phyloP scores from a whole-genome alignment of 2,113 vertebrate genomes.

The Colius striatus region DNA sequence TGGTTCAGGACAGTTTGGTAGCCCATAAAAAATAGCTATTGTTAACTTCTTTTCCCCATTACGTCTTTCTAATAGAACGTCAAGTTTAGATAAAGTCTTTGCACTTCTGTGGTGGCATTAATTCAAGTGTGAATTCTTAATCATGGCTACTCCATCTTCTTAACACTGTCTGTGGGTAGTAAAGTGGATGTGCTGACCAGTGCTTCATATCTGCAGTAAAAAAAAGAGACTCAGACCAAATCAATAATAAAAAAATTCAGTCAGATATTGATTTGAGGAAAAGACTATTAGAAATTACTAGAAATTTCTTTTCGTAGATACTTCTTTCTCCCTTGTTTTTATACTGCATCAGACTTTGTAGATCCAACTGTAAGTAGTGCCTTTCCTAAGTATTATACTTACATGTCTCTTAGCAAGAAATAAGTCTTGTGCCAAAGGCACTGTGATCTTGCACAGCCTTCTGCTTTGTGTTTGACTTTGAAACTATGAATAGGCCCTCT shows the following conservation, averaged over 20 bases:
- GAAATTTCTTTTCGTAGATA: neutral
- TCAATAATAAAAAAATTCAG: neutral
- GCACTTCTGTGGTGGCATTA: neutral
- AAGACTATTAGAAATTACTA: neutral
- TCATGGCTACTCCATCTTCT: neutral
- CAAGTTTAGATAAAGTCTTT: neutral
- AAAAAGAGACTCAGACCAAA: neutral
- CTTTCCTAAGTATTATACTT: neutral
- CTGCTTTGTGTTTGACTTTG: neutral
- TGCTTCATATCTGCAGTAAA: neutral
- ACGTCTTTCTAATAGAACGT: neutral
- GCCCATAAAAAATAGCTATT: neutral
- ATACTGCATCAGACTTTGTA: neutral
- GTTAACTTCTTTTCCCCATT: neutral
- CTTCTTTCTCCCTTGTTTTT: neutral
- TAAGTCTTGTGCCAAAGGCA: neutral
- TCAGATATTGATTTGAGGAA: neutral
- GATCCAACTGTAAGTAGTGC: neutral
- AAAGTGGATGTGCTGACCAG: neutral
- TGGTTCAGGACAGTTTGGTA: neutral
- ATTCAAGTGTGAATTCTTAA: neutral
- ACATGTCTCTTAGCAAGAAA: neutral
- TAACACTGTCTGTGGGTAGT: neutral
- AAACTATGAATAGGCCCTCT: constrained; percentile 2
- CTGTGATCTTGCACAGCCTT: neutral